A percentile compares a stretch with the other conserved stretches of the same genome.
These are phyloP conservation scores for Melitaea cinxia DNA, from an alignment of 1,140 invertebrate genomes.

Conservation along the genomic window DNA sequence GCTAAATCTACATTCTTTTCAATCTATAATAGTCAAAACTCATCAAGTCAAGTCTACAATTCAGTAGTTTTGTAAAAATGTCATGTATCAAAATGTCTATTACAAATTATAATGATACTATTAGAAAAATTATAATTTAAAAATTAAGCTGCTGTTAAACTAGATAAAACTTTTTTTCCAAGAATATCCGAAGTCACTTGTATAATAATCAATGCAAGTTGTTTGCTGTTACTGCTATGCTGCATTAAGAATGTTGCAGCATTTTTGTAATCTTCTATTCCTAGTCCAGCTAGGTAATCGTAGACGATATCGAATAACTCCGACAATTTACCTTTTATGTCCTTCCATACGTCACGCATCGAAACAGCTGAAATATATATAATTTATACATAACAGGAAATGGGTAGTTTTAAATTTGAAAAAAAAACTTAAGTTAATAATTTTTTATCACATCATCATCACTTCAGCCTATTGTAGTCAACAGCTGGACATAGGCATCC, in stretches of 20 bases:
- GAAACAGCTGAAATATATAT: conserved; percentile 59
- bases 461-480: too few species aligned
- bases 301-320: conserved; percentile 71
- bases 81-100: too few species aligned
- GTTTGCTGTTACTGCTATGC: conserved; percentile 38
- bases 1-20: not conserved
- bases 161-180: conserved; percentile 63
- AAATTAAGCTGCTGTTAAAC: conserved; percentile 15
- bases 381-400: not conserved
- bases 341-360: conserved; percentile 69
- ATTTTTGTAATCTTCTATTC: conserved; percentile 62
- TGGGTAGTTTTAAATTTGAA: conserved; percentile 8
- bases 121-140: conserved; percentile 17
- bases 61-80: not conserved
- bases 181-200: conserved; percentile 55
- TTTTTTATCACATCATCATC: too few species aligned
- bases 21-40: not conserved
- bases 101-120: not conserved
- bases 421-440: not conserved
- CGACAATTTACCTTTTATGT: conserved; percentile 55
- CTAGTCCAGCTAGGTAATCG: conserved; percentile 68
- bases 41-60: not conserved
- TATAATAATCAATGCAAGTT: conserved; percentile 57
- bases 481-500: too few species aligned
- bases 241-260: conserved; percentile 56